phyloP scores from a whole-genome alignment of 2,113 vertebrate genomes.

The Nanger granti region DNA sequence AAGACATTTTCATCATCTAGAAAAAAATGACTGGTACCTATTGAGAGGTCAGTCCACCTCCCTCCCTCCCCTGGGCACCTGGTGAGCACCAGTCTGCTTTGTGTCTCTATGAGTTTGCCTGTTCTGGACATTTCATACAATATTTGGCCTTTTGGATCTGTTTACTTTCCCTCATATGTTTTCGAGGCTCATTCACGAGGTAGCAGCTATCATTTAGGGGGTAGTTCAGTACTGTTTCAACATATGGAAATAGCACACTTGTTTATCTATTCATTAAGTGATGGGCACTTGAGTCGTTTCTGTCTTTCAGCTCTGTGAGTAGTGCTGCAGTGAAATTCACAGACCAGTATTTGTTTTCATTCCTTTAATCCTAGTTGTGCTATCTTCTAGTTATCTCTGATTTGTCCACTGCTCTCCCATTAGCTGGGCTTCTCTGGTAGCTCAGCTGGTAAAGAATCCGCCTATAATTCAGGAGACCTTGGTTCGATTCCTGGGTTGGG shows the following conservation, averaged over 20 bases:
- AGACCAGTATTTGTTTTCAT: neutral
- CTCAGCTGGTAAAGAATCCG: neutral
- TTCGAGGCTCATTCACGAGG: neutral
- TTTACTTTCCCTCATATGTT: neutral
- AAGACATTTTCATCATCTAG: neutral
- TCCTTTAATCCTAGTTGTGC: neutral
- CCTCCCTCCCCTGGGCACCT: too few relatives aligned
- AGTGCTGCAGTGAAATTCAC: neutral
- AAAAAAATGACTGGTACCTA: neutral
- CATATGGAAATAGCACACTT: accelerated
- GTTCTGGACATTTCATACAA: neutral
- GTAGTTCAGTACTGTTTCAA: neutral
- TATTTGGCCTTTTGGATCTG: neutral
- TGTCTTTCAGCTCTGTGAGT: neutral
- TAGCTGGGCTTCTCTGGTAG: neutral
- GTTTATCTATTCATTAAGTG: neutral
- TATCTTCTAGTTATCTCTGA: neutral
- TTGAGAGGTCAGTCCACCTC: accelerated
- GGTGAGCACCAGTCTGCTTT: neutral
- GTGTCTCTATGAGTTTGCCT: neutral
- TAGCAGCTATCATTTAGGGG: neutral
- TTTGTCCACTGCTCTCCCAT: too few relatives aligned
- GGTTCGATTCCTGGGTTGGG: neutral
- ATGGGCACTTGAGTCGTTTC: neutral
- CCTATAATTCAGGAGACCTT: neutral